phyloP scores from a whole-genome alignment of 2,113 vertebrate genomes.

The Myrmecophaga tridactyla region DNA sequence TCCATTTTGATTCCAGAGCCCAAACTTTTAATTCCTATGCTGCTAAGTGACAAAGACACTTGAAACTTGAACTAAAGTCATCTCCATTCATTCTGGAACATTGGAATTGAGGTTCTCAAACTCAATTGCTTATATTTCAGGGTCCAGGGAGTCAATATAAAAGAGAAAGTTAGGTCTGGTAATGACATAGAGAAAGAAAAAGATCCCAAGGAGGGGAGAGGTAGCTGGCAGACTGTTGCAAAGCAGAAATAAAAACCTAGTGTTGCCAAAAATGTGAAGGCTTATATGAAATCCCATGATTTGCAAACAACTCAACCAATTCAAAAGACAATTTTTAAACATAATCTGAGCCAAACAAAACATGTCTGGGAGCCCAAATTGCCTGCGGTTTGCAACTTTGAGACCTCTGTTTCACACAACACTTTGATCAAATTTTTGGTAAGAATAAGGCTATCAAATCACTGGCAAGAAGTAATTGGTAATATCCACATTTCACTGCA shows the following conservation, averaged over 20 bases:
- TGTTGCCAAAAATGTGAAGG: neutral
- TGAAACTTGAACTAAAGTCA: neutral
- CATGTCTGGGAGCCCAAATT: neutral
- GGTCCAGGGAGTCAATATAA: neutral
- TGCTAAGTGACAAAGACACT: neutral
- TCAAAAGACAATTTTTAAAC: neutral
- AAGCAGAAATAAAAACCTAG: neutral
- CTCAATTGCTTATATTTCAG: neutral
- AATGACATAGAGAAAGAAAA: neutral
- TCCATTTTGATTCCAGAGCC: neutral
- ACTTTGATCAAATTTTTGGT: neutral
- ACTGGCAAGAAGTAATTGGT: slow-evolving; percentile 12
- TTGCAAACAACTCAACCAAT: neutral
- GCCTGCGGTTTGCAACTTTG: neutral
- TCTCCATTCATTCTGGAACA: neutral
- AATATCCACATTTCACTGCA: slow-evolving; percentile 2
- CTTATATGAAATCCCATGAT: neutral
- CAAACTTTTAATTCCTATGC: neutral
- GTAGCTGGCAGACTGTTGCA: neutral
- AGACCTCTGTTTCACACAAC: neutral
- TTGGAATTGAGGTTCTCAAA: neutral
- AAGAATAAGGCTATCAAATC: neutral
- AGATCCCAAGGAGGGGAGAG: neutral
- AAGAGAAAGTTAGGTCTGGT: neutral
- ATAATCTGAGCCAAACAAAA: neutral